Percentiles rank a stretch among this genome's conserved stretches.
Conservation (phyloP, 2,113 vertebrate genomes). For the Pandion haliaetus region DNA sequence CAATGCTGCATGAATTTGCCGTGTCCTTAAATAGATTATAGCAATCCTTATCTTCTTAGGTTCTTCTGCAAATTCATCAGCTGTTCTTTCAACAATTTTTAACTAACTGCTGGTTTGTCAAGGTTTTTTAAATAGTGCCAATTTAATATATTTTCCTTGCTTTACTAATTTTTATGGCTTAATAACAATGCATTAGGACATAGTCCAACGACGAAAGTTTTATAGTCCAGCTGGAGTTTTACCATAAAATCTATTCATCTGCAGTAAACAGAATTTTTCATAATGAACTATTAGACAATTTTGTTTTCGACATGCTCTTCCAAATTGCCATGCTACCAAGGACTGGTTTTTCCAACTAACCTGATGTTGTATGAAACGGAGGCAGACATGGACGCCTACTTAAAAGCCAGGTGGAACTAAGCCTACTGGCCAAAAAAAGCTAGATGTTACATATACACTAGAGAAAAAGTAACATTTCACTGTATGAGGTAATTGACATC, state of each 20-base stretch:
- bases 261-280: not conserved
- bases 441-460: not conserved
- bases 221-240: not conserved
- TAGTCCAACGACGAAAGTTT: not conserved
- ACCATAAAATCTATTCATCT: not conserved
- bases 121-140: not conserved
- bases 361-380: not conserved
- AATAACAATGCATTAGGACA: not conserved
- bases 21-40: conserved; percentile 20
- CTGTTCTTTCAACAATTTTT: not conserved
- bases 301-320: not conserved
- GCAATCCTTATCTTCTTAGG: not conserved
- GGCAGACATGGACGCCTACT: not conserved
- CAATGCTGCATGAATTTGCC: not conserved
- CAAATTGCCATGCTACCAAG: not conserved
- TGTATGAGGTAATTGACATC: not conserved
- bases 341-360: not conserved
- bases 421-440: not conserved
- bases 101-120: not conserved
- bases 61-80: not conserved
- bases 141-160: not conserved
- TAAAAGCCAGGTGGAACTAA: not conserved
- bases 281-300: not conserved
- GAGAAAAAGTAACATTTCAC: not conserved
- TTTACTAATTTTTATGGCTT: not conserved